Percentiles rank a stretch among this genome's conserved stretches.
These are phyloP conservation scores for Hydractinia symbiolongicarpus DNA, from an alignment of 30 jellyfish, hydroid and myxozoan species.

Conservation along the genomic window DNA sequence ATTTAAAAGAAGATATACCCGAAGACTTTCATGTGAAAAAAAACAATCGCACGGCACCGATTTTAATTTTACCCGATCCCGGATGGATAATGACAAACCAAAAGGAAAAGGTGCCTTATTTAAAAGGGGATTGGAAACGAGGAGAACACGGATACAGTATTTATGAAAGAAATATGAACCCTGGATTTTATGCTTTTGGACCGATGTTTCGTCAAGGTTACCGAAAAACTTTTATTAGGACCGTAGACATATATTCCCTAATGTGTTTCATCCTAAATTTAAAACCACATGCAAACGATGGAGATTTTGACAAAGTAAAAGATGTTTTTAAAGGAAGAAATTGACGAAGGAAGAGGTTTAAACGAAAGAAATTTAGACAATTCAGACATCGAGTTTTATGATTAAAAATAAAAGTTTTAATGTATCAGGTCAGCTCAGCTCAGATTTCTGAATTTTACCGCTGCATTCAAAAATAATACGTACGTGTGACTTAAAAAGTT, in stretches of 20 bases:
- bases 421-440: too few species aligned
- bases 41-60: conserved; percentile 55
- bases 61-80: conserved; percentile 62
- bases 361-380: too few species aligned
- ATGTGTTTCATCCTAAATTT: conserved; percentile 65
- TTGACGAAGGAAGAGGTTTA: too few species aligned
- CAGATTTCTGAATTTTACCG: too few species aligned
- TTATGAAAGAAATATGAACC: conserved; percentile 52
- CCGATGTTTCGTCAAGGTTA: conserved; percentile 51
- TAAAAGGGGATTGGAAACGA: conserved; percentile 38
- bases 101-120: conserved; percentile 18
- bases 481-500: too few species aligned
- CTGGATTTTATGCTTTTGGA: conserved; percentile 83
- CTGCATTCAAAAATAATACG: too few species aligned
- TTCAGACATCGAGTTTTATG: too few species aligned
- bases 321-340: conserved; percentile 8
- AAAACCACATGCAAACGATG: conserved; percentile 49
- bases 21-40: conserved; percentile 48
- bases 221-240: conserved; percentile 27
- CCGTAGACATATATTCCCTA: conserved; percentile 56
- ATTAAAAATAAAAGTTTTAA: too few species aligned
- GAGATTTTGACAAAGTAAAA: conserved; percentile 44
- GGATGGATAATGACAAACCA: conserved; percentile 71
- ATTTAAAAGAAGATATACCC: conserved; percentile 63
- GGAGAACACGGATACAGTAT: conserved; percentile 88